Conservation (phyloP, 2,888 invertebrate genomes). For the Ennomos erosarius region DNA sequence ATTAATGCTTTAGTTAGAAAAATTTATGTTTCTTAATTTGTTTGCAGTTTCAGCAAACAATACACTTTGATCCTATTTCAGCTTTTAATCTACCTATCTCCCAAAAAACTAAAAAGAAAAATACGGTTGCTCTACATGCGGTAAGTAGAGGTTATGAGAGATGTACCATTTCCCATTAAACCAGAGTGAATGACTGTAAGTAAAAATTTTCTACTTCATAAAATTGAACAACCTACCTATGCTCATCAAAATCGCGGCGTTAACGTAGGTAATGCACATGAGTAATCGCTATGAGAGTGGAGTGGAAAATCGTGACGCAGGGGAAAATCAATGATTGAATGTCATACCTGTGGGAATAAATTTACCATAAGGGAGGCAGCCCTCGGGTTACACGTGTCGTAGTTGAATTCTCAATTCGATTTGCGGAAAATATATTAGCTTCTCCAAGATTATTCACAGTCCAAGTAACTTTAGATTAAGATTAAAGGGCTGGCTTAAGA, state of each 20-base stretch:
- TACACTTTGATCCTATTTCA: too few relatives aligned
- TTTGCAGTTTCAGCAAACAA: too few relatives aligned
- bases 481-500: conserved; percentile 24
- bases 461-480: conserved; percentile 35
- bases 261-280: conserved; percentile 15
- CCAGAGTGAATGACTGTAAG: background rate
- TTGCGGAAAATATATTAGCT: conserved; percentile 52
- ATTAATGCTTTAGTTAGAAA: too few relatives aligned
- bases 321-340: conserved; percentile 79
- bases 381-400: conserved; percentile 63
- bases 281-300: conserved; percentile 25
- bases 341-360: conserved; percentile 82
- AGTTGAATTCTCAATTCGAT: conserved; percentile 72
- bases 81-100: too few relatives aligned
- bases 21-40: too few relatives aligned
- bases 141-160: too few relatives aligned
- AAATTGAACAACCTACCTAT: background rate
- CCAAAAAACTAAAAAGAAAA: too few relatives aligned
- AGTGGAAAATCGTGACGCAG: conserved; percentile 43
- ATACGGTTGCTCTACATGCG: too few relatives aligned
- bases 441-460: conserved; percentile 42
- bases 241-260: conserved; percentile 5
- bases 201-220: background rate
- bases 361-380: conserved; percentile 58
- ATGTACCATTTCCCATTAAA: background rate